Evolutionary conservation across 2,888 invertebrate genomes (phyloP), one percentile per base, ranked within the genome.

Genomic region (Cataglyphis livida): DNA sequence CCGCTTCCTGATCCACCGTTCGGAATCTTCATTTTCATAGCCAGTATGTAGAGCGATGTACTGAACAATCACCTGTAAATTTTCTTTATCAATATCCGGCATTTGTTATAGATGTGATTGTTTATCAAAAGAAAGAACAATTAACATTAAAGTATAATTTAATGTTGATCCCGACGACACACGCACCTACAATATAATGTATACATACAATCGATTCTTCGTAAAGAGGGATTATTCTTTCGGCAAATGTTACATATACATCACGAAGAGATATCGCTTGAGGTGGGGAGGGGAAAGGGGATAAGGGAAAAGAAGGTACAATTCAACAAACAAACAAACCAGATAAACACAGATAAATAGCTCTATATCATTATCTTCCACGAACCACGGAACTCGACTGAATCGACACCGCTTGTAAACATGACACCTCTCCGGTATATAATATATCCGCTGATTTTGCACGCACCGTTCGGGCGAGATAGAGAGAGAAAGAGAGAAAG

Each of bases 11-110:
- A 94, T 68, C 93, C 93, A 83, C 91, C 91, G 66, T 90, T 94
- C 85, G 95, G 95, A 86, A 95, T 94, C 93, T 94, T 94, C 94
- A 95, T 95, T 94, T 94, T 94, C 94, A 94, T 94, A 87, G 91
- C 93, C 91, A 89, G 82, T 84, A 41, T 71, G 32, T 44, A 21
- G 15, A 41, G 35, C 44, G 59, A 41, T 25, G 32, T 44, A 83
- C 18, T 73, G 78, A 88, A 65, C 48, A 68, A 75, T 76, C 83
- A 65, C 68, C 88, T 88, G 73, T 4, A 78, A 83, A 61, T 28
- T 10, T 25, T 3, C 1, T 28, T 15, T n/a, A 25, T 68, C 44
- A 68, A 38, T 18, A 12, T 25, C 32, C 21, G 1, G 4, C n/a
- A 51, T 51, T n/a, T 18, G 7, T n/a, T 7, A 51, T n/a, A 51